phyloP scores from a whole-genome alignment of 2,113 vertebrate genomes.

The Gymnogyps californianus region DNA sequence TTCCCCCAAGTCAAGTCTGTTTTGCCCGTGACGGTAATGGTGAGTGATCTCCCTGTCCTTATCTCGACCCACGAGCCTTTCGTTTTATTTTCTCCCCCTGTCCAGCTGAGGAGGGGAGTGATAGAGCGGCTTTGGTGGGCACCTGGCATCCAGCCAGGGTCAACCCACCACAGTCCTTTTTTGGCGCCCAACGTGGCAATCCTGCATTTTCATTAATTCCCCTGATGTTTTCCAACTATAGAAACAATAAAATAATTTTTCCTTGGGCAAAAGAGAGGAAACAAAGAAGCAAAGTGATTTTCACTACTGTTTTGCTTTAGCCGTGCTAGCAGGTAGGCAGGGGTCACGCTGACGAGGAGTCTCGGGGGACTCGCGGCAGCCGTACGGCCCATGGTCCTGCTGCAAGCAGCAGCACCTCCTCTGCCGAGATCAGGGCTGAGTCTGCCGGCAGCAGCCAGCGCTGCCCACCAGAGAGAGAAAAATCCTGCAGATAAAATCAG shows the following conservation, averaged over 20 bases:
- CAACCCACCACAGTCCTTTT: too few species aligned
- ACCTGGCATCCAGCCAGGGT: too few species aligned
- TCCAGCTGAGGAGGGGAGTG: too few species aligned
- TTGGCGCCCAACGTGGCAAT: not conserved
- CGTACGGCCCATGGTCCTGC: rapidly evolving
- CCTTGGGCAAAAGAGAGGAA: not conserved
- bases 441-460: not conserved
- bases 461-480: not conserved
- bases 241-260: not conserved
- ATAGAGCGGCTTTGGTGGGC: too few species aligned
- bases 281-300: not conserved
- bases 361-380: not conserved
- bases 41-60: too few species aligned
- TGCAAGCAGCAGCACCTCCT: not conserved
- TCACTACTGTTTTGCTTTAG: not conserved
- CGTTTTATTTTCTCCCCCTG: too few species aligned
- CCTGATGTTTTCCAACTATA: not conserved
- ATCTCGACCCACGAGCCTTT: too few species aligned
- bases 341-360: too few species aligned
- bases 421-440: rapidly evolving
- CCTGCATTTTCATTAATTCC: not conserved
- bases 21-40: too few species aligned
- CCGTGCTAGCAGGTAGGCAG: not conserved
- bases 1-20: too few species aligned
- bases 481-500: not conserved